Base-by-base conservation (phyloP, 2,797 vertebrate species). In the Siniperca scherzeri region DNA sequence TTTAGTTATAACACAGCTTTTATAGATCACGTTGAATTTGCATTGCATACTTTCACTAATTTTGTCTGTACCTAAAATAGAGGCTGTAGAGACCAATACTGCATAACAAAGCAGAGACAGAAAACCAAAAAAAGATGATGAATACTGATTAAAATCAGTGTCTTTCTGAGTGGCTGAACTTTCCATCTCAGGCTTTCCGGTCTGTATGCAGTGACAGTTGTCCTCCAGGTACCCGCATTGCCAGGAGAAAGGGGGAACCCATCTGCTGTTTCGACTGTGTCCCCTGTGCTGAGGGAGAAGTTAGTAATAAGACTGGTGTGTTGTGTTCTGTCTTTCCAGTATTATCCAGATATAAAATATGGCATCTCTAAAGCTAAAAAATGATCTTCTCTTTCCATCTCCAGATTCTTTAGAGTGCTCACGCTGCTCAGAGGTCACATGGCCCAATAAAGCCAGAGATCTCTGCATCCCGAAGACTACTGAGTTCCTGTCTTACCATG, bases 261-360 rank as follows among this genome's bases (percentile, higher is more conserved):
- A 69, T 93, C 55, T 96, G 95, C 87, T 96, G 95, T 78, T 96
- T 94, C 66, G 95, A 96, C 89, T 96, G 95, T 78, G 91, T 96
- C 64, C 88, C 91, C 67, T 96, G 95, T 90, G 88, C 94, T 61
- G 95, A 95, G 69, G 95, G 94, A 80, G 91, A 95, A 87, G 89
- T 95, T 78, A 95, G 94, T 80, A 94, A 95, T 79, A n/a, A 80
- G 61, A 94, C 88, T 80, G 94, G 94, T 95, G 75, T 74, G 85
- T 77, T 77, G 9, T 30, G 46, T 52, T 62, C 21, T 38, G 50
- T 25, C 21, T 30, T 67, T 27, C 0, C 7, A 7, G 13, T 55
- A 1, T 69, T 7, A 68, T 38, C 10, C 9, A 53, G 64, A 17
- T 12, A 14, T 36, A 52, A 56, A 77, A 70, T 55, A 12, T 42